Evolutionary conservation across 1,140 invertebrate genomes (phyloP).

Genomic region (Conus betulinus): DNA sequence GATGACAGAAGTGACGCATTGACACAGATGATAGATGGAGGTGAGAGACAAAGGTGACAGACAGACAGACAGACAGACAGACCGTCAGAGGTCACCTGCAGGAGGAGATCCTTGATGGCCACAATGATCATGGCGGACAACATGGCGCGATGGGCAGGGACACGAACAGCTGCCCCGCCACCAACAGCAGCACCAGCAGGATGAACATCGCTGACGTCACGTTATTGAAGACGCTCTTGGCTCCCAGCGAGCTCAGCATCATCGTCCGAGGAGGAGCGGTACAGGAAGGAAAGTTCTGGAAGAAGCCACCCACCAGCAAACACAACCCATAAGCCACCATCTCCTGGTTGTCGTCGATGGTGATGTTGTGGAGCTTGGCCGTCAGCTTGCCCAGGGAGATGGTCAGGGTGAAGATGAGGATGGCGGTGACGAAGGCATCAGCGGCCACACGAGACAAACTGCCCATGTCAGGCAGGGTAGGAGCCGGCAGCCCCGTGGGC

Average conservation of each 20-base stretch:
- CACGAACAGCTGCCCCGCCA: conserved; percentile 71
- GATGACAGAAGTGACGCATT: too few relatives aligned
- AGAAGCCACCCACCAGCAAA: conserved; percentile 76
- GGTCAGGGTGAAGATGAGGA: conserved; percentile 39
- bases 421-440: conserved; percentile 33
- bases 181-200: conserved; percentile 75
- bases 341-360: conserved; percentile 76
- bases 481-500: conserved; percentile 53
- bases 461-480: conserved; percentile 42
- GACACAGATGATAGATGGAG: too few relatives aligned
- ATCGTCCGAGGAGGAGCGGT: conserved; percentile 89
- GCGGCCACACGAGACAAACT: conserved; percentile 3
- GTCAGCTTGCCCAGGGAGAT: conserved; percentile 66
- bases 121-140: conserved; percentile 71
- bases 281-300: conserved; percentile 79
- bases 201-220: conserved; percentile 74
- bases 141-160: conserved; percentile 72
- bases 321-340: conserved; percentile 76
- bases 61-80: too few relatives aligned
- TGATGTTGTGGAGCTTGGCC: conserved; percentile 68
- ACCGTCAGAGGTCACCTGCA: conserved; percentile 80
- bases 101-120: conserved; percentile 69
- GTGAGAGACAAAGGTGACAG: too few relatives aligned
- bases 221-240: conserved; percentile 59
- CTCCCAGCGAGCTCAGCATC: conserved; percentile 56